Base-by-base conservation (phyloP, 2,888 invertebrate species). In the Halictus ligatus region DNA sequence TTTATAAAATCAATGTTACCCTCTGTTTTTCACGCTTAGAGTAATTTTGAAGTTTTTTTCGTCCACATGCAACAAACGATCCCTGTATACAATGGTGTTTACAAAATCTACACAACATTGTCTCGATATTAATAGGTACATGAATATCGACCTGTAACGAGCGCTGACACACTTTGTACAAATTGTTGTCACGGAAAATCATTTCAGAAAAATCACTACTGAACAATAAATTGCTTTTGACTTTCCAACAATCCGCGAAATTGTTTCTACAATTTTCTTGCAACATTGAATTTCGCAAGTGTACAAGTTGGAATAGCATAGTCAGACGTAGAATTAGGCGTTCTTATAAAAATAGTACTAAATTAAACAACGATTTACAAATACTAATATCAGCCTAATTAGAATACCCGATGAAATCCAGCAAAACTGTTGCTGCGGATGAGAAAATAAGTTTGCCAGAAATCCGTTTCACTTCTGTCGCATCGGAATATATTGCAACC, bases 401-500 rank as follows among this genome's bases (percentile, higher is more conserved):
- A 60, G 13, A 0, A 60, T 60, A 6, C 6, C 8, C 35, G 35
- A 29, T 29, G 67, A 35, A 0, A 67, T 35, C 7, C 18, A 15
- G 8, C 8, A 35, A 67, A 58, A 67, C 18, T 35, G 48, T 29
- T n/a, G 60, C 46, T 18, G 25, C 75, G 43, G 71, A 78, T 50
- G 46, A 48, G 46, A 64, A 74, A 79, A 43, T 72, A 76, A 69
- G 79, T 76, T 81, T 60, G 29, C 75, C 67, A n/a, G 64, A 79
- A 85, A 46, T 81, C 76, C 81, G 76, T 81, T 78, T 64, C 21
- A 71, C 78, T 71, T 76, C 71, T 79, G 79, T 73, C 46, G 72
- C 67, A 71, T 75, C 81, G 54, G 73, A 75, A 85, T 81, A 71
- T 85, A 85, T 84, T 81, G 81, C 81, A 79, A 54, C 43, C 76